These are phyloP conservation scores for Chondrosia reniformis DNA, from an alignment of 37 sponge, comb jelly and placozoan genomes.

Conservation along the genomic window DNA sequence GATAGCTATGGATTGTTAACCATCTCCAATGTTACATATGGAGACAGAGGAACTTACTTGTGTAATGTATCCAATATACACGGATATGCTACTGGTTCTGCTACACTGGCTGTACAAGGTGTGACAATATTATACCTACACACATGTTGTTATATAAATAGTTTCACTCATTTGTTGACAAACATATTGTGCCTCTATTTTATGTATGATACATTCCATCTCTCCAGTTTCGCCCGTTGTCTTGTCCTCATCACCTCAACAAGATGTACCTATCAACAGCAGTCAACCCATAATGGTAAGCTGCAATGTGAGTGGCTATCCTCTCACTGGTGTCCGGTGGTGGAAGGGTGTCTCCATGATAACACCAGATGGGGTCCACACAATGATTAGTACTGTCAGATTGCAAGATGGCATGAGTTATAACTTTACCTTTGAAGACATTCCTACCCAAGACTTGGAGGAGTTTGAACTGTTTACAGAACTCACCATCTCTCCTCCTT, in stretches of 20 bases:
- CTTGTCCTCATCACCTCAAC: constrained; percentile 12
- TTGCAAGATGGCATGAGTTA: background rate
- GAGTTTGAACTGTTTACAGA: constrained; percentile 38
- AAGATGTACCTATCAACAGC: background rate
- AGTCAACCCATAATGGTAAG: background rate
- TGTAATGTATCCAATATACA: constrained; percentile 21
- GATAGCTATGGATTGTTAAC: constrained; percentile 12
- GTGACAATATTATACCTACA: too few relatives aligned
- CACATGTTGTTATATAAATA: too few relatives aligned
- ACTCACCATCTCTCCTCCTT: constrained; percentile 17
- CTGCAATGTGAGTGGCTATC: constrained; percentile 6
- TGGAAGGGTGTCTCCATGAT: too few relatives aligned
- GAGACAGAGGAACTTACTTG: background rate
- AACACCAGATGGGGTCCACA: background rate
- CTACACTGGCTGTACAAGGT: constrained; percentile 68
- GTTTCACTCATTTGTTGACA: too few relatives aligned
- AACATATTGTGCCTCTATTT: background rate
- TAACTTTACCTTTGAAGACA: background rate
- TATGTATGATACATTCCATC: background rate
- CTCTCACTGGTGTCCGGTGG: background rate
- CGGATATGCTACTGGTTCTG: constrained; percentile 9
- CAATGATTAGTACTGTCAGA: constrained; percentile 4
- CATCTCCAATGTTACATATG: background rate
- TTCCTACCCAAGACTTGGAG: background rate
- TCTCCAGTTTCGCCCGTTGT: constrained; percentile 52